Base-by-base conservation (phyloP, 2,888 invertebrate species). In the Lathronympha strigana region DNA sequence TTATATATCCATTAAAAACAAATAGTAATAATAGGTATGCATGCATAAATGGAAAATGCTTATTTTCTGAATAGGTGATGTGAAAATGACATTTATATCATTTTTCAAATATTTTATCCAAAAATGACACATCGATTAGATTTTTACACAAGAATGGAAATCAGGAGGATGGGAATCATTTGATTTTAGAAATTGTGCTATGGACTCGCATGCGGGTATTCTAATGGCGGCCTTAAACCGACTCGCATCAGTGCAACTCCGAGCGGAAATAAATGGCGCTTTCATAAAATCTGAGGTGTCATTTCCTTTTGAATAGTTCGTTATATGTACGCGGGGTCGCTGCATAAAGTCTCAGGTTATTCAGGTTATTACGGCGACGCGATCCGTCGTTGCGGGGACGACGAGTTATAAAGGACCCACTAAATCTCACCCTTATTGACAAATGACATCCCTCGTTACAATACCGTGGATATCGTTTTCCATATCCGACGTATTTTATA, bases 301-400 rank as follows among this genome's bases (percentile, higher is more conserved):
- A 86, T 85, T 84, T 83, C 81, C 83, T 82, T 84, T 77, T 86
- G 84, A 85, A 86, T 85, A 84, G 84, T 85, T 86, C 81, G 84
- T 86, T 87, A 87, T 82, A 82, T 82, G 73, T 79, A 74, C 73
- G 76, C 68, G 69, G 73, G 76, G 67, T 72, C 69, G 72, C 73
- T 67, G 78, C 77, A 79, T 81, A 79, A 79, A 81, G 81, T 84
- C 78, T 82, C 77, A 74, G 78, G 81, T 80, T 81, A 77, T 78
- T 78, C 77, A 79, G 74, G 76, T 83, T 83, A 81, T 82, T 83
- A 80, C 78, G 72, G 71, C 66, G 70, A 61, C 69, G 73, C 74
- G 74, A 77, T 78, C 77, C 74, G 55, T 57, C 67, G 66, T 54
- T 58, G 58, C 60, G 63, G 40, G 51, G 58, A 40, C 62, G 63